Evolutionary conservation across 2,797 vertebrate species (phyloP).

Genomic region (Rhinoraja longicauda): DNA sequence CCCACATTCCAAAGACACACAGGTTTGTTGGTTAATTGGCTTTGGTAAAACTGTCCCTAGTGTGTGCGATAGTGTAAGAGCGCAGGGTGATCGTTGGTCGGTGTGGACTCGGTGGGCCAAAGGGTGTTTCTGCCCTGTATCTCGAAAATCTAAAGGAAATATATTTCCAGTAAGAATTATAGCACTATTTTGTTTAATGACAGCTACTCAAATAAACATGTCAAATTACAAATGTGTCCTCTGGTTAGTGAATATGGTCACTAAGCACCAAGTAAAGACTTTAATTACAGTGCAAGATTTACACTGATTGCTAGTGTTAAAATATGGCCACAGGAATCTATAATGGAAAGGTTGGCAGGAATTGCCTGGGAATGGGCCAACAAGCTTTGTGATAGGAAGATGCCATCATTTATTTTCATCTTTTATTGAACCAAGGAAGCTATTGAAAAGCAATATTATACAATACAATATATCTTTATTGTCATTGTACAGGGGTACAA

Average conservation of each 20-base stretch:
- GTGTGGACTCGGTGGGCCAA: too few relatives aligned
- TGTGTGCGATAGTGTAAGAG: too few relatives aligned
- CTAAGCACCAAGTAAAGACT: not conserved
- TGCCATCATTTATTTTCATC: not conserved
- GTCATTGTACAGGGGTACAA: too few relatives aligned
- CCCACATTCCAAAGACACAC: too few relatives aligned
- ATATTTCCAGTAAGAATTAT: too few relatives aligned
- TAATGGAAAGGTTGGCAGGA: not conserved
- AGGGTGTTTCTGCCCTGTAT: too few relatives aligned
- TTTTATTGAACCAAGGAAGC: not conserved
- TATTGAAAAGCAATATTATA: not conserved
- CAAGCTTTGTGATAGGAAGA: not conserved
- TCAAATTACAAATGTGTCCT: not conserved
- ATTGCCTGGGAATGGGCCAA: not conserved
- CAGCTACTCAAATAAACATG: not conserved
- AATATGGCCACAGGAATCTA: not conserved
- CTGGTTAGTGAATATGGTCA: not conserved
- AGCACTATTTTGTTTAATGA: too few relatives aligned
- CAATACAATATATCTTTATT: too few relatives aligned
- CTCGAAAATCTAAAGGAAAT: too few relatives aligned
- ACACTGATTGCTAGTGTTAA: not conserved
- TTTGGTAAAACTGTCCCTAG: too few relatives aligned
- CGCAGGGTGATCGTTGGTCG: too few relatives aligned
- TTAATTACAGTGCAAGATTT: not conserved
- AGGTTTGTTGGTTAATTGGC: too few relatives aligned